Evolutionary conservation across 1,140 invertebrate genomes (phyloP).

Genomic region (Caenorhabditis briggsae): DNA sequence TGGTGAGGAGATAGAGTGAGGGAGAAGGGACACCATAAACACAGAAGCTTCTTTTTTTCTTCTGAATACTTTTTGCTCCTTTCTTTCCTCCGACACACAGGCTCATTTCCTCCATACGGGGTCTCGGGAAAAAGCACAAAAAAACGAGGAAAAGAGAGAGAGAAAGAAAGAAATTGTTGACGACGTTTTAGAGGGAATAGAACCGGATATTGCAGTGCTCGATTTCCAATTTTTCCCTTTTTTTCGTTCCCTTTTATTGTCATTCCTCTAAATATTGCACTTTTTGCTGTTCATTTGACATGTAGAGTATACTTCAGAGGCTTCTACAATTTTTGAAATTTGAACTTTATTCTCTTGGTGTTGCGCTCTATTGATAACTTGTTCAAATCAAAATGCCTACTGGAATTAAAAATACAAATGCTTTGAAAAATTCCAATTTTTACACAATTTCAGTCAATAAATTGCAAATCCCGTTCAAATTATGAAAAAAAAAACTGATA

Average conservation of each 20-base stretch:
- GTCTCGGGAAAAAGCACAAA: constrained; percentile 4
- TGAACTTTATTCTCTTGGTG: too few species aligned
- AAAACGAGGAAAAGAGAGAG: background rate
- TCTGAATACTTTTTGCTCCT: background rate
- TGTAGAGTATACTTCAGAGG: too few species aligned
- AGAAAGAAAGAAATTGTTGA: constrained; percentile 32
- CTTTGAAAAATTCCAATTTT: too few species aligned
- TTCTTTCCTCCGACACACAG: background rate
- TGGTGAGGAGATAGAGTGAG: background rate
- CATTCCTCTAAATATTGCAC: background rate
- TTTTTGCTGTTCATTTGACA: background rate
- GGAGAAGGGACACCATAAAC: background rate
- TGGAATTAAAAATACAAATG: too few species aligned
- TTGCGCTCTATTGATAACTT: too few species aligned
- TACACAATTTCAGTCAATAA: too few species aligned
- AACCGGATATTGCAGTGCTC: background rate
- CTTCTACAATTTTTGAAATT: too few species aligned
- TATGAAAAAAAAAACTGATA: too few species aligned
- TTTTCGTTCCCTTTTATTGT: too few species aligned
- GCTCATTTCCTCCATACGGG: constrained; percentile 43
- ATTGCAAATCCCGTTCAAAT: too few species aligned
- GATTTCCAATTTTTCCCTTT: too few species aligned
- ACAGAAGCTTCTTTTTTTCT: constrained; percentile 16
- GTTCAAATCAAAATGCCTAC: too few species aligned
- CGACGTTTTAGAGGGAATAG: constrained; percentile 1